Percentiles rank a stretch among this genome's conserved stretches.
Conservation (phyloP, 92 coral and sea anemone genomes). For the Desmophyllum pertusum region DNA sequence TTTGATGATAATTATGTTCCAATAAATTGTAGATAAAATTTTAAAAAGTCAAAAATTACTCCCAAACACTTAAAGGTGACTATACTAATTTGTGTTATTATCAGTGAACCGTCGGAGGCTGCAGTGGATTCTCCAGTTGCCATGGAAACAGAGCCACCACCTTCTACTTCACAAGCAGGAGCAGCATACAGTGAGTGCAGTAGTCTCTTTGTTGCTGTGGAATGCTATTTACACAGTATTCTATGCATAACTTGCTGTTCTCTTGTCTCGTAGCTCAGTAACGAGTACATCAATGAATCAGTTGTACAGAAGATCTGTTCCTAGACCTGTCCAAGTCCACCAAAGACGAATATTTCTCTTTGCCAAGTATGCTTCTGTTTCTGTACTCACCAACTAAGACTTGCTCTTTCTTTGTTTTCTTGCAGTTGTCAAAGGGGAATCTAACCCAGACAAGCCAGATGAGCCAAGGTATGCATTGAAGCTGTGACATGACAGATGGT, state of each 20-base stretch:
- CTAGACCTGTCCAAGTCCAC: not conserved
- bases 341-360: not conserved
- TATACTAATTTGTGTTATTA: conserved; percentile 3
- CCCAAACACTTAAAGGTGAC: not conserved
- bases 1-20: too few relatives aligned
- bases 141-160: conserved; percentile 93
- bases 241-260: not conserved
- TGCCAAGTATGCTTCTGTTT: not conserved
- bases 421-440: conserved; percentile 39
- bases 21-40: too few relatives aligned
- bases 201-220: not conserved
- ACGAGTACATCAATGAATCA: too few relatives aligned
- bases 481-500: too few relatives aligned
- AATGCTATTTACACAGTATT: not conserved
- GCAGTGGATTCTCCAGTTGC: conserved; percentile 93
- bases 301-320: not conserved
- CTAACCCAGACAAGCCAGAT: conserved; percentile 38
- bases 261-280: too few relatives aligned
- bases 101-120: conserved; percentile 63
- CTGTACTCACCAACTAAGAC: not conserved
- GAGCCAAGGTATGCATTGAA: conserved; percentile 33
- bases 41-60: too few relatives aligned
- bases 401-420: conserved; percentile 1
- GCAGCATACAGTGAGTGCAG: conserved; percentile 87
- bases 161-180: conserved; percentile 63